Evolutionary conservation across 2,888 invertebrate species (phyloP), one percentile per base, ranked within the genome.

Genomic region (Alviniconcha strummeri): DNA sequence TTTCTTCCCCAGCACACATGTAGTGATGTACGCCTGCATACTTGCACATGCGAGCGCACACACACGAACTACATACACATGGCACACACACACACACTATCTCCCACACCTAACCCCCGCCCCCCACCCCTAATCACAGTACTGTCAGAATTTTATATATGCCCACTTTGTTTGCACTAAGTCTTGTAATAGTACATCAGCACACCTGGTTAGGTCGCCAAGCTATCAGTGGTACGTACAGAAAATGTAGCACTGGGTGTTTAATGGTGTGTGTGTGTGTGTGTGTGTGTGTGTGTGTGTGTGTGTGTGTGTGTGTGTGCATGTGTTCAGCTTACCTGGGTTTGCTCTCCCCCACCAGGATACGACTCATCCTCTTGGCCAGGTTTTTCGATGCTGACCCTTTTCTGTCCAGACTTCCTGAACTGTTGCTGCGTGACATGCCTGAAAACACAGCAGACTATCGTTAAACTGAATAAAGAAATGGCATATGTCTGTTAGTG

Each of bases 271-370:
- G 54, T 15, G 55, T 54, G 54, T 55, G 54, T 75, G 55, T 15
- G 11, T 54, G 13, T 54, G 54, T 75, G 6, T 55, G 55, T 55
- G 64, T 15, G 64, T 64, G 64, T 15, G 64, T 64, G 64, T 15
- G 64, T 64, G 64, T 15, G 15, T 64, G 64, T 15, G 15, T 64
- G 64, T 15, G 64, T 64, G 64, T 15, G 64, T 64, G 64, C 64
- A 15, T 64, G 64, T 15, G 64, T 64, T 9, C 64, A 64, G 19
- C 87, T 84, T 85, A 92, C 92, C 89, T 92, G 67, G 88, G 90
- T 82, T 88, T 91, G 78, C 88, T 89, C 83, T 93, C 93, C 15
- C 93, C 93, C 15, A 93, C 91, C 15, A 93, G 87, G 67, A 93
- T 93, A 64, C 90, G 90, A 64, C 90, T 92, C 91, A 93, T 91